Evolutionary conservation across 2,113 vertebrate genomes (phyloP).

Genomic region (Erythrolamprus reginae): DNA sequence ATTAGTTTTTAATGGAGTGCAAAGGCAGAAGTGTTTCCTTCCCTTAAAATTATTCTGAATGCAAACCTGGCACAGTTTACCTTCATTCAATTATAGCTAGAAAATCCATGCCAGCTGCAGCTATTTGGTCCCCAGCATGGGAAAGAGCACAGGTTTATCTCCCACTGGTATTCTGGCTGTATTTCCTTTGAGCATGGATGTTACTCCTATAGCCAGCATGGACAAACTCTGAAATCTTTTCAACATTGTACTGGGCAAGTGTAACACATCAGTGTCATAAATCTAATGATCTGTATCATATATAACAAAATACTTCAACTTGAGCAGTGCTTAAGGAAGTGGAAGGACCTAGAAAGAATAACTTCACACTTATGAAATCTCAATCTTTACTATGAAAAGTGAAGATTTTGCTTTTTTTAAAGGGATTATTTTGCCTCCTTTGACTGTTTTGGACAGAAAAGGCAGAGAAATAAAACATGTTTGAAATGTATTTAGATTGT

Average conservation of each 20-base stretch:
- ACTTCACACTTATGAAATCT: not conserved
- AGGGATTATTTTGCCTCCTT: not conserved
- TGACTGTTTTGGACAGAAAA: not conserved
- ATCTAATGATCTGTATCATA: not conserved
- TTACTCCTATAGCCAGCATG: not conserved
- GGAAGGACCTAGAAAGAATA: not conserved
- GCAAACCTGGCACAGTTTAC: not conserved
- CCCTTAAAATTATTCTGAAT: conserved; percentile 20
- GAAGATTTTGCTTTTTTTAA: not conserved
- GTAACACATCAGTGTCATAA: not conserved
- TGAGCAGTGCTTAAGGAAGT: not conserved
- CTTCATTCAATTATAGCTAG: conserved; percentile 26
- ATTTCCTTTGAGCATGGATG: not conserved
- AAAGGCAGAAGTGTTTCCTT: conserved; percentile 41
- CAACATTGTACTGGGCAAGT: not conserved
- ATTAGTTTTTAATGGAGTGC: conserved; percentile 38
- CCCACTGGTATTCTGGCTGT: not conserved
- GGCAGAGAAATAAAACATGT: not conserved
- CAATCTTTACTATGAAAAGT: not conserved
- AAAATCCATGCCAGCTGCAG: not conserved
- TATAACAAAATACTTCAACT: not conserved
- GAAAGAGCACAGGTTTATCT: not conserved
- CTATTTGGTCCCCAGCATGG: not conserved
- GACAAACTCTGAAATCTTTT: conserved; percentile 1
- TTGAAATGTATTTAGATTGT: not conserved